Conservation (phyloP, 1,140 invertebrate genomes). For the Daktulosphaira vitifoliae region DNA sequence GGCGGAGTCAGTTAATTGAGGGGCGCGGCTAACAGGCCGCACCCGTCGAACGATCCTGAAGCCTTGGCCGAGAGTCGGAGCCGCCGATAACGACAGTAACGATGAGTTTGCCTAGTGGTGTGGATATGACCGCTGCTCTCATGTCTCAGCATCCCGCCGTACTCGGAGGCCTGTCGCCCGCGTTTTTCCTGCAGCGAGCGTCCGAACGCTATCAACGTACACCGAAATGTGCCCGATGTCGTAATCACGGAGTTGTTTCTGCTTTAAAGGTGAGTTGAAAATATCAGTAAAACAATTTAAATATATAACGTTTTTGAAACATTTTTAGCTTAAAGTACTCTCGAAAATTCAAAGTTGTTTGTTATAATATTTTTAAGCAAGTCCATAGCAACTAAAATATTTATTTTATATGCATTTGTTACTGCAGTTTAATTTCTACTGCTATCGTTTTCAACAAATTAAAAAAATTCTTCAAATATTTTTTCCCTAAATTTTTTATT, state of each 20-base stretch:
- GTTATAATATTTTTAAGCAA: too few relatives aligned
- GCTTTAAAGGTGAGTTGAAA: conserved; percentile 68
- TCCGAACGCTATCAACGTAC: conserved; percentile 90
- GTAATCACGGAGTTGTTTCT: conserved; percentile 97
- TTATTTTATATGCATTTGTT: too few relatives aligned
- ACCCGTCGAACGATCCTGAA: not conserved
- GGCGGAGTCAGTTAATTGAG: not conserved
- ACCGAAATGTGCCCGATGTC: conserved; percentile 96
- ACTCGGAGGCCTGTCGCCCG: conserved; percentile 62
- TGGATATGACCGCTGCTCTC: conserved; percentile 71
- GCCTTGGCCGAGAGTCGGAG: not conserved
- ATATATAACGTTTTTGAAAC: too few relatives aligned
- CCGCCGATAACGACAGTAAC: conserved; percentile 10
- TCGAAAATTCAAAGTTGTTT: too few relatives aligned
- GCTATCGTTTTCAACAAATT: too few relatives aligned
- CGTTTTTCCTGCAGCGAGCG: conserved; percentile 68
- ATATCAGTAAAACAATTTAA: too few relatives aligned
- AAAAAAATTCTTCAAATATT: too few relatives aligned
- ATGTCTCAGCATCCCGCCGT: conserved; percentile 64
- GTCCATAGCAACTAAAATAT: too few relatives aligned
- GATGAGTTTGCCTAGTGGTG: conserved; percentile 46
- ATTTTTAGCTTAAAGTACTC: too few relatives aligned
- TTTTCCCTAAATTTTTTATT: too few relatives aligned
- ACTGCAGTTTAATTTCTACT: too few relatives aligned
- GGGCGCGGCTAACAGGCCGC: not conserved